These are phyloP conservation scores for Danio tinwini DNA, from an alignment of 2,797 vertebrate genomes.

Conservation along the genomic window DNA sequence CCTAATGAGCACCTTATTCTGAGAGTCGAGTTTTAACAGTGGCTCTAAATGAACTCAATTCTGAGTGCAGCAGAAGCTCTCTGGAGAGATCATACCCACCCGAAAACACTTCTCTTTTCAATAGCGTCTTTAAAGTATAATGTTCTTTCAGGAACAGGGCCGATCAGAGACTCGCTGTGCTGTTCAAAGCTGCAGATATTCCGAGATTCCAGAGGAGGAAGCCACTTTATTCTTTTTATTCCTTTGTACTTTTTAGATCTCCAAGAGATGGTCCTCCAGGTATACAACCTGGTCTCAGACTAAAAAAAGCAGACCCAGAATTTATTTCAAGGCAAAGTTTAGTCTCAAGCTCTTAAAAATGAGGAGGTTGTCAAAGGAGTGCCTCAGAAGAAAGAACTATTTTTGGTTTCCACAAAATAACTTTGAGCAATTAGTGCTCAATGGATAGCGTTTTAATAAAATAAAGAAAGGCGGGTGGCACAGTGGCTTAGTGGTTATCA, in stretches of 20 bases:
- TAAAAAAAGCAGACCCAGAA: neutral
- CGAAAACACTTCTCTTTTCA: slow-evolving; percentile 19
- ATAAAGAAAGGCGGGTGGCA: too few species aligned
- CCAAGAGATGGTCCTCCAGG: slow-evolving; percentile 18
- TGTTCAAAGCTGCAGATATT: slow-evolving; percentile 26
- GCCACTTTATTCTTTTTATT: slow-evolving; percentile 40
- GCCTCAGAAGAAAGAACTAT: neutral
- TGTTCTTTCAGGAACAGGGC: slow-evolving; percentile 17
- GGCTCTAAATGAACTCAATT: slow-evolving; percentile 16
- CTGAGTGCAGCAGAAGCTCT: neutral
- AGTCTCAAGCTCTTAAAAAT: neutral
- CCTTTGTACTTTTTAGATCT: slow-evolving; percentile 32
- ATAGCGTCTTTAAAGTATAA: neutral
- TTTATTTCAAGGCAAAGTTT: slow-evolving; percentile 3
- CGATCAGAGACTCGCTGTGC: slow-evolving; percentile 33
- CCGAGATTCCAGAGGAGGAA: slow-evolving; percentile 48
- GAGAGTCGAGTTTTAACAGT: neutral
- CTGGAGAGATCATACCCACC: slow-evolving; percentile 6
- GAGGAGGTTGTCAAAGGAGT: neutral
- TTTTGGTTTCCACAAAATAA: neutral
- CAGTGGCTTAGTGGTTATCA: too few species aligned
- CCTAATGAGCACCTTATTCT: neutral
- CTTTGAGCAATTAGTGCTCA: neutral
- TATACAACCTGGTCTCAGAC: slow-evolving; percentile 1
- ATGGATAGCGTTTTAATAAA: too few species aligned